Base-by-base conservation (phyloP, 1,140 invertebrate species). In the Brachionus sp. region DNA sequence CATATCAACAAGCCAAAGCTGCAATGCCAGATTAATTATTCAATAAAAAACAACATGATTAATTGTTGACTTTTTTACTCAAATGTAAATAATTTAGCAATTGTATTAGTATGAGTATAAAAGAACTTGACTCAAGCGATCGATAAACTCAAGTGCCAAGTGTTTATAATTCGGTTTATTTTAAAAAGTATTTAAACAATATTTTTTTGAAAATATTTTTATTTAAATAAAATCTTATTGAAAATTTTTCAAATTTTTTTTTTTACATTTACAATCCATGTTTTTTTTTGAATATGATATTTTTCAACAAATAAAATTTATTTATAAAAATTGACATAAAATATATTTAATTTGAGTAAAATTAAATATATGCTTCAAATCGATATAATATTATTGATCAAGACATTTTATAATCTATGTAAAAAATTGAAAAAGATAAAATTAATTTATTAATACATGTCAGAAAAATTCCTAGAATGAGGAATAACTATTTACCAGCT, bases 61-160 rank as follows among this genome's bases (percentile, higher is more conserved):
- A 10, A 70, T 70, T 42, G 13, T 16, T 42, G 16, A 70, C 16
- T 37, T 37, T 37, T n/a, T 70, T 19, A 70, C 16, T 42, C 66
- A 70, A 70, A 10, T 70, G 66, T 70, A 70, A 70, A 70, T 70
- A 70, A 70, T 37, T 25, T 9, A 19, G 66, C 66, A 70, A 70
- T 37, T 19, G 29, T 42, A 37, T 70, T 70, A 19, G 29, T 66
- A 57, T 57, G 50, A 19, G 50, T 57, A 19, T 57, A 57, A 57
- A 57, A 57, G 19, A 57, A 57, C 50, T 57, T 57, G 50, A 57
- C 50, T 57, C 50, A 57, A 57, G 50, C n/a, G 19, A 50, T 19
- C 50, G 16, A 57, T 57, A 57, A 57, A 57, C 16, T 57, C 64
- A 70, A 70, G 66, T 70, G 66, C 66, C 66, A 70, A 66, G 29